A percentile compares a stretch with the other conserved stretches of the same genome.
Evolutionary conservation across 2,888 invertebrate species (phyloP).

Genomic region (Thecophora atra): DNA sequence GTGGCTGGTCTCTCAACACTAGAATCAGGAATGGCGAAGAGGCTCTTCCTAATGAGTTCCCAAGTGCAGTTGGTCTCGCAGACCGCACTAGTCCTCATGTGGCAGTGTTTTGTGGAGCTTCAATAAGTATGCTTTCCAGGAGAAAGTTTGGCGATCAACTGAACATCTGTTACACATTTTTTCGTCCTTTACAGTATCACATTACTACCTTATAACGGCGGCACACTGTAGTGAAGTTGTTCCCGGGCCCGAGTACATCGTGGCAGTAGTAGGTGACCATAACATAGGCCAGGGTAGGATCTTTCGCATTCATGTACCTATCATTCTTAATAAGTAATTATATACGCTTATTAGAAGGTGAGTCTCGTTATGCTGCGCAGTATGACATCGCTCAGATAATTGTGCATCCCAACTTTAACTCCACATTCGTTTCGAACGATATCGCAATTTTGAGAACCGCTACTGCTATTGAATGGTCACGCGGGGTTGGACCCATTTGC

Average conservation of each 20-base stretch:
- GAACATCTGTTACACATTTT: too few species aligned
- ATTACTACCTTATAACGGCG: constrained; percentile 67
- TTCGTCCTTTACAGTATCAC: too few species aligned
- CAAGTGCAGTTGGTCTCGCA: constrained; percentile 69
- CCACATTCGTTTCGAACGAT: constrained; percentile 64
- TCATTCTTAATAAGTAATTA: background rate
- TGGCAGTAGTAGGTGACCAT: constrained; percentile 68
- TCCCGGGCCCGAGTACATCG: constrained; percentile 48
- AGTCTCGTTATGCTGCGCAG: constrained; percentile 44
- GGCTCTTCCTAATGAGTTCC: constrained; percentile 69
- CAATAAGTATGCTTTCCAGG: constrained; percentile 63
- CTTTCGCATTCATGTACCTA: too few species aligned
- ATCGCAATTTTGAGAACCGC: constrained; percentile 68
- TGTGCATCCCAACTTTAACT: constrained; percentile 48
- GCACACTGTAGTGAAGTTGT: constrained; percentile 66
- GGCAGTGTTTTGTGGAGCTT: constrained; percentile 66
- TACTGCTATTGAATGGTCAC: constrained; percentile 65
- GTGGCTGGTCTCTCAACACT: constrained; percentile 61
- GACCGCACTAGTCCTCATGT: constrained; percentile 38
- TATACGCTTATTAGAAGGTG: constrained; percentile 20
- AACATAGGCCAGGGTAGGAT: constrained; percentile 64
- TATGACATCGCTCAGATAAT: constrained; percentile 58
- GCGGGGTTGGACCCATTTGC: constrained; percentile 71
- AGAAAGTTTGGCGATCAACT: too few species aligned
- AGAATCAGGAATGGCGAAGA: constrained; percentile 47